Conservation (phyloP, 35 echinoderm and acorn worm species). For the Stichopus chloronotus region DNA sequence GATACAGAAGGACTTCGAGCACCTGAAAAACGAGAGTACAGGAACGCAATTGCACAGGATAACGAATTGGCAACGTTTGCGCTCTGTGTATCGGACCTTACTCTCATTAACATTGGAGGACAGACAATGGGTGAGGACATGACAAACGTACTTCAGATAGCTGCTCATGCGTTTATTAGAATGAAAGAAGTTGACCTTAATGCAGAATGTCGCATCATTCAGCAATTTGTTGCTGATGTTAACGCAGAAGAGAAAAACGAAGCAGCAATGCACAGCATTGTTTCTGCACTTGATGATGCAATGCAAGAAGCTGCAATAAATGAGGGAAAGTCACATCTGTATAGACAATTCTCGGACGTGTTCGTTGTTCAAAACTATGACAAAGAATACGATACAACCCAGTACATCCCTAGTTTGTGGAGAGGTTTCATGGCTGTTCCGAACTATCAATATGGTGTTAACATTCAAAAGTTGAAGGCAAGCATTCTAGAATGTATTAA, state of each 20-base stretch:
- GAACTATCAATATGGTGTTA: slow-evolving; percentile 36
- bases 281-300: slow-evolving; percentile 24
- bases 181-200: slow-evolving; percentile 40
- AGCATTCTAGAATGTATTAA: slow-evolving; percentile 1
- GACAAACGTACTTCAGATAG: slow-evolving; percentile 49
- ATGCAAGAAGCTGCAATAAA: not conserved
- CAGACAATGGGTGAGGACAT: slow-evolving; percentile 51
- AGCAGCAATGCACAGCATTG: slow-evolving; percentile 4
- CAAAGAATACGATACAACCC: not conserved
- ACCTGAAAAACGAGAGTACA: slow-evolving; percentile 11
- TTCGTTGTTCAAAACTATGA: slow-evolving; percentile 41
- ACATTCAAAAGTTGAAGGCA: not conserved
- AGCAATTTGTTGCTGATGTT: slow-evolving; percentile 51
- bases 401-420: slow-evolving; percentile 57
- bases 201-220: slow-evolving; percentile 29
- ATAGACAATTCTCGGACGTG: slow-evolving; percentile 44
- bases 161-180: slow-evolving; percentile 57
- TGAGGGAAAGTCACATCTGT: slow-evolving; percentile 25
- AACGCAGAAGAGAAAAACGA: slow-evolving; percentile 40
- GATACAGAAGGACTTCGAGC: slow-evolving; percentile 56
- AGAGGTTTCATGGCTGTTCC: slow-evolving; percentile 48
- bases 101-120: slow-evolving; percentile 54
- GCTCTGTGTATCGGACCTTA: slow-evolving; percentile 36
- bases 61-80: slow-evolving; percentile 60
- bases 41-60: not conserved